phyloP scores from a whole-genome alignment of 2,113 vertebrate species.

The Ailuropoda melanoleuca region DNA sequence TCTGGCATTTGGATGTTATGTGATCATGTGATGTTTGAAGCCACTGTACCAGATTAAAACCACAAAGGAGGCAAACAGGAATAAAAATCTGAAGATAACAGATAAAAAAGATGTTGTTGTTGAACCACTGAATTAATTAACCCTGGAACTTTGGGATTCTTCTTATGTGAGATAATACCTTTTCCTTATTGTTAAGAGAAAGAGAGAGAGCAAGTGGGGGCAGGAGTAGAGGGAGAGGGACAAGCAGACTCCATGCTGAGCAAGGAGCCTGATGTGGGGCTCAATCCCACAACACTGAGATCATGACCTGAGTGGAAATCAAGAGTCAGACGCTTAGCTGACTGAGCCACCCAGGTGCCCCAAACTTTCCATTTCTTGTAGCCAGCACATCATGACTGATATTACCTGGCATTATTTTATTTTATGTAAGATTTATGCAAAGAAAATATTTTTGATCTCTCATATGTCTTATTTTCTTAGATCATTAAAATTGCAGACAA shows the following conservation, averaged over 20 bases:
- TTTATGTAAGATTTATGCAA: slow-evolving; percentile 32
- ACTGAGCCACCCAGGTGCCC: not conserved
- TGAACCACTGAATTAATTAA: slow-evolving; percentile 16
- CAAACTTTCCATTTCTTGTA: slow-evolving; percentile 26
- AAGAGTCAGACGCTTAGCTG: not conserved
- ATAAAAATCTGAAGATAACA: not conserved
- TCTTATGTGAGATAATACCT: not conserved
- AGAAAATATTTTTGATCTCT: not conserved
- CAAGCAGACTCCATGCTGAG: not conserved
- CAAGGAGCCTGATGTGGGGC: rapidly evolving
- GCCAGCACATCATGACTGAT: not conserved
- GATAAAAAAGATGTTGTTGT: not conserved
- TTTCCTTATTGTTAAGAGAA: not conserved
- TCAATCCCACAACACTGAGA: not conserved
- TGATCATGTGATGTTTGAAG: not conserved
- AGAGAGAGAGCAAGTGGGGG: not conserved
- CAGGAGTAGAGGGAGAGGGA: not conserved
- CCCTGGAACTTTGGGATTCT: not conserved
- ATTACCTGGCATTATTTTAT: slow-evolving; percentile 5
- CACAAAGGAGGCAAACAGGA: not conserved
- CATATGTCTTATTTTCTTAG: not conserved
- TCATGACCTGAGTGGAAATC: not conserved
- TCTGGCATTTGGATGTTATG: not conserved
- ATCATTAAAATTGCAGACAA: slow-evolving; percentile 26
- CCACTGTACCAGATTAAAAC: not conserved